A percentile compares a stretch with the other conserved stretches of the same genome.
These are phyloP conservation scores for Melanotus villosus DNA, from an alignment of 2,888 invertebrate species.

Conservation along the genomic window DNA sequence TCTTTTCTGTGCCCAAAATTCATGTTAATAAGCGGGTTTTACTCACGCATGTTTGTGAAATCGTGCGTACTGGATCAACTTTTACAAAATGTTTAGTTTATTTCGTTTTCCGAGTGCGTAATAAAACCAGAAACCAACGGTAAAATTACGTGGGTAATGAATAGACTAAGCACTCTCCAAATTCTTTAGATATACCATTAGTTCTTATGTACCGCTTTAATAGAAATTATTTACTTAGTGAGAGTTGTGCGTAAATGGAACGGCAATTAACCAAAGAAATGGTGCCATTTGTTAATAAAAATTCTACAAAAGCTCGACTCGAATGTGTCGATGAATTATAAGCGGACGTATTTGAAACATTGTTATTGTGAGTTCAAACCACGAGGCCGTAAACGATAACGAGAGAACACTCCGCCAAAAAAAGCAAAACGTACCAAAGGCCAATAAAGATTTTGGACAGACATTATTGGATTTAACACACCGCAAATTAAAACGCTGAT, in stretches of 20 bases:
- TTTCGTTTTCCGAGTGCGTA: slow-evolving; percentile 3
- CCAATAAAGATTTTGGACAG: neutral
- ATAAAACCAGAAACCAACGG: slow-evolving; percentile 5
- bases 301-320: too few relatives aligned
- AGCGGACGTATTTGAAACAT: neutral
- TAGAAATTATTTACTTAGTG: neutral
- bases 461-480: neutral
- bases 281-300: too few relatives aligned
- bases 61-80: slow-evolving; percentile 12
- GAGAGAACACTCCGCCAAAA: neutral
- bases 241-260: too few relatives aligned
- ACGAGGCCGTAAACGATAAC: neutral
- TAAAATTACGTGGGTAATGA: slow-evolving; percentile 14
- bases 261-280: neutral
- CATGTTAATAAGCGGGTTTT: neutral
- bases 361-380: neutral
- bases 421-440: neutral
- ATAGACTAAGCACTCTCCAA: neutral
- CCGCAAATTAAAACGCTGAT: slow-evolving; percentile 2
- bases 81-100: slow-evolving; percentile 8
- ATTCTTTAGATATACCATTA: neutral
- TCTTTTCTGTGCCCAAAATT: too few relatives aligned
- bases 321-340: too few relatives aligned
- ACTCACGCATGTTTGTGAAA: neutral
- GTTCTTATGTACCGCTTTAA: neutral